Conservation (phyloP, 2,888 invertebrate species). For the Nemapogon koenigi region DNA sequence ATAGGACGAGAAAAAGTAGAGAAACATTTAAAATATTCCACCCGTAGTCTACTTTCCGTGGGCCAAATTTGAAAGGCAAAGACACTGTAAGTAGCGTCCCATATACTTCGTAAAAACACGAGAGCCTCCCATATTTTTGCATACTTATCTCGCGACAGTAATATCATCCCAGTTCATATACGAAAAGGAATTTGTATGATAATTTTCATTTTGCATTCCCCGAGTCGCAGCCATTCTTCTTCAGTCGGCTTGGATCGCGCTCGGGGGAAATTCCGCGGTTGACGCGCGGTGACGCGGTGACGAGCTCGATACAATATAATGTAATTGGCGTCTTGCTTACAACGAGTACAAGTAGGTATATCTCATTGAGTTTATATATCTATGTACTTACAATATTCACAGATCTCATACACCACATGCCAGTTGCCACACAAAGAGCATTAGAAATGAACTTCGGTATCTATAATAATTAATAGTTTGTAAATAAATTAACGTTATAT, state of each 20-base stretch:
- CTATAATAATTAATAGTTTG: too few relatives aligned
- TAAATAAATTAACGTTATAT: too few relatives aligned
- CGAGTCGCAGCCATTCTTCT: conserved; percentile 43
- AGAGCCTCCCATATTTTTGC: conserved; percentile 50
- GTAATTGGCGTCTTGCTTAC: conserved; percentile 37
- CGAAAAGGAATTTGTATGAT: conserved; percentile 60
- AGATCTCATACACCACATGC: too few relatives aligned
- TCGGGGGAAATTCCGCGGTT: conserved; percentile 52
- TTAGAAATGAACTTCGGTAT: too few relatives aligned
- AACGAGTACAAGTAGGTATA: too few relatives aligned
- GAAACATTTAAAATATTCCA: too few relatives aligned
- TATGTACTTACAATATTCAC: too few relatives aligned
- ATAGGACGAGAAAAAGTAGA: too few relatives aligned
- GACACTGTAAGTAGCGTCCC: conserved; percentile 1
- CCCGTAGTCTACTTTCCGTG: too few relatives aligned
- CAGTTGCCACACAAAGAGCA: too few relatives aligned
- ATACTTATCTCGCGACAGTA: conserved; percentile 50
- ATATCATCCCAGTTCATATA: conserved; percentile 48
- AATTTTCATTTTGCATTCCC: conserved; percentile 63
- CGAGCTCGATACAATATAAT: conserved; percentile 15
- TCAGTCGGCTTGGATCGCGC: conserved; percentile 53
- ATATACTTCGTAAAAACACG: conserved; percentile 2
- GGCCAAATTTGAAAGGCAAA: conserved; percentile 30
- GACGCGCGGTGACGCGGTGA: conserved; percentile 2
- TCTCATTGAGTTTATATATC: too few relatives aligned